Evolutionary conservation across 2,113 vertebrate species (phyloP), one percentile per base, ranked within the genome.

Genomic region (Poeciliopsis prolifica): DNA sequence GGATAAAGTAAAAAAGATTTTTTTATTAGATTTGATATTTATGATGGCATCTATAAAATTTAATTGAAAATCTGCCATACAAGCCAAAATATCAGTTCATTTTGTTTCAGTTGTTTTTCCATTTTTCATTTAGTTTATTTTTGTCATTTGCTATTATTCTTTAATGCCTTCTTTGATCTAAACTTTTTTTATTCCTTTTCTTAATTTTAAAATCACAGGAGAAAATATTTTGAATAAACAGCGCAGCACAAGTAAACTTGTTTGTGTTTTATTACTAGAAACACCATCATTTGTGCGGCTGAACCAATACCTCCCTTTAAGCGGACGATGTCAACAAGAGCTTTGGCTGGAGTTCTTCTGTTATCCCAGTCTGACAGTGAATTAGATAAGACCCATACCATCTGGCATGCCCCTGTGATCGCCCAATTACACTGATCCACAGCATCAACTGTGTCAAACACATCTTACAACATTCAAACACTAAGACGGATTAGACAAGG

Each of bases 391-490:
- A 65, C 37, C 77, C 4, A 11, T 30, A 28, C 90, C 92, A 90
- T 90, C 88, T 90, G 89, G 80, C 78, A 13, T 24, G 61, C 29
- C 77, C 63, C 1, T 1, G 72, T 62, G 81, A 89, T 88, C 81
- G 19, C 76, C 78, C 89, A 92, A 88, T 92, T 90, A 92, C 62
- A 78, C 71, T 40, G 72, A 85, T 78, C 80, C 71, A 31, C 44
- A 6, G 58, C 31, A 64, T 48, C 44, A 77, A 80, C 71, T 86
- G 73, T 87, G 80, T 75, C 76, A 73, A 77, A 78, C 58, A 73
- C 65, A 72, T 80, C 62, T 78, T 42, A 67, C 61, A 61, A 66
- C 65, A 62, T 44, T 79, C 11, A 24, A 75, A 67, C 24, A 75
- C 81, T 79, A 37, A 69, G 74, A 14, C 30, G 76, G 79, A 84